phyloP scores from a whole-genome alignment of 2,888 invertebrate species.

The Ornithoptera alexandrae region DNA sequence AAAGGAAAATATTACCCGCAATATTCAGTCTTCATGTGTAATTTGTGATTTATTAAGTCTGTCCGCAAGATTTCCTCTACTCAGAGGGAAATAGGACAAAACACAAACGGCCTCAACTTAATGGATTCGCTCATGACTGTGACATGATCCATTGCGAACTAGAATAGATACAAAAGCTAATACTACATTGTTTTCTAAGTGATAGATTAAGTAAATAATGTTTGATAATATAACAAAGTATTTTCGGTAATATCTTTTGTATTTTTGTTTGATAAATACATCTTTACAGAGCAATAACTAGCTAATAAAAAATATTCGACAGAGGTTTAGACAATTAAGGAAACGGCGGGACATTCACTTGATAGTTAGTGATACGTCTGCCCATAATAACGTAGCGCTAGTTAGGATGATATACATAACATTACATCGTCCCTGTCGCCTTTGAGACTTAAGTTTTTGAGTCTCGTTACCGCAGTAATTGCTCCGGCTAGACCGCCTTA shows the following conservation, averaged over 20 bases:
- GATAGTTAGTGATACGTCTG: too few species aligned
- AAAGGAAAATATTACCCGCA: neutral
- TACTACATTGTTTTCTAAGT: neutral
- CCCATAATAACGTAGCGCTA: too few species aligned
- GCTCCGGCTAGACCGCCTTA: too few species aligned
- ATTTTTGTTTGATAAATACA: neutral
- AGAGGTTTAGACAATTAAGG: too few species aligned
- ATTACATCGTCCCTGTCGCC: too few species aligned
- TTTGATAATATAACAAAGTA: neutral
- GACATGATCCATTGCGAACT: slow-evolving; percentile 9
- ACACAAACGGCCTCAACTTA: slow-evolving; percentile 17
- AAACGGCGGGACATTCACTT: too few species aligned
- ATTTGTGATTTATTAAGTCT: slow-evolving; percentile 20
- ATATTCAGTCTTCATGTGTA: slow-evolving; percentile 11
- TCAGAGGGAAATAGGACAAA: neutral
- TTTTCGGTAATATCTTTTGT: neutral
- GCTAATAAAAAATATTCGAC: too few species aligned
- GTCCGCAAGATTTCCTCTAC: slow-evolving; percentile 12
- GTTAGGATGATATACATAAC: too few species aligned
- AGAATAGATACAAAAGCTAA: neutral
- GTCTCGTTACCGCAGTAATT: too few species aligned
- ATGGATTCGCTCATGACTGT: slow-evolving; percentile 25
- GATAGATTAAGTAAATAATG: neutral
- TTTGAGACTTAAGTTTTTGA: too few species aligned
- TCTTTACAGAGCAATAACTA: too few species aligned